Evolutionary conservation across 30 jellyfish, hydroid and myxozoan species (phyloP), one percentile per base, ranked within the genome.

Genomic region (Rhopilema esculentum): DNA sequence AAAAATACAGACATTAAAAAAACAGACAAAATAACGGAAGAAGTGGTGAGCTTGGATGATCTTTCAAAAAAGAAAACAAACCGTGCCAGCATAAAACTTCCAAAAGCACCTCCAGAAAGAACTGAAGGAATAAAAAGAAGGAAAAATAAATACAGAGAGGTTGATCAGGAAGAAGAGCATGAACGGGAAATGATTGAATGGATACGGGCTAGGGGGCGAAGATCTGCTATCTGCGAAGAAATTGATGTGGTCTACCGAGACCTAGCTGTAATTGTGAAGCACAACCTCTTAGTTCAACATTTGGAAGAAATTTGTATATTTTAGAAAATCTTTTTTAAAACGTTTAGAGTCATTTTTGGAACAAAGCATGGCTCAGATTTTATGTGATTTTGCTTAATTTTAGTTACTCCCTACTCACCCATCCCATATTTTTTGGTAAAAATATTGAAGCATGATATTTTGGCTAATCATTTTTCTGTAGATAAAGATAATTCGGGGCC

Each of bases 241-340:
- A 40, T 78, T 61, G 97, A 88, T 63, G 82, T 51, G 25, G 30
- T 92, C 18, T 92, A 87, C 49, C 73, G 69, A 2, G 97, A 92
- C 27, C 78, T 92, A n/a, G 79, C 97, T 0, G 82, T 57, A 20
- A 92, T 92, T 69, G 89, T 92, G 26, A 82, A 82, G 48, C 97
- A 92, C 61, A 92, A 92, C 71, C 76, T 92, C 8, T 89, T 87
- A 25, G 52, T 80, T 22, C 94, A 92, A 49, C 98, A 92, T 64
- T 91, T 86, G 1, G 98, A 92, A 63, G 98, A 92, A 72, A 92
- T 86, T 27, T 92, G 98, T 78, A 87, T 92, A 91, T 87, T 91
- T 33, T 69, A 49, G 90, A n/a, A n/a, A n/a, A 40, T 12, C 57
- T 40, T 40, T 40, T n/a, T n/a, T n/a, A n/a, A n/a, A n/a, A n/a